Evolutionary conservation across 1,140 invertebrate genomes (phyloP).

Genomic region (Bombyx mori): DNA sequence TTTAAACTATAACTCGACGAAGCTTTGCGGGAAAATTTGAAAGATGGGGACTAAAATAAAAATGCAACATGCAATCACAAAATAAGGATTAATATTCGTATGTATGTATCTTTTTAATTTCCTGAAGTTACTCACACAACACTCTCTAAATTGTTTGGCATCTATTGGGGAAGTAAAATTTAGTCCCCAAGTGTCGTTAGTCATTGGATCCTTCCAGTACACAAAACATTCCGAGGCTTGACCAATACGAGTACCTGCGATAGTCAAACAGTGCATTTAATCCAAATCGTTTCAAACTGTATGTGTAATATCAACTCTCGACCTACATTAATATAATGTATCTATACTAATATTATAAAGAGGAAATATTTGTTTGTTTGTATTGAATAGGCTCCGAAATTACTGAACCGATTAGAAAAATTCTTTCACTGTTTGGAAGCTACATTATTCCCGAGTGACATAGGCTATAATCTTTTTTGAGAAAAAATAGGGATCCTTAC

Average conservation of each 20-base stretch:
- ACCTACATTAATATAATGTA: too few species aligned
- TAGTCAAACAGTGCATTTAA: neutral
- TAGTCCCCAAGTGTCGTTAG: constrained; percentile 98
- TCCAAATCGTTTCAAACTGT: too few species aligned
- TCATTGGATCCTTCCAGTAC: constrained; percentile 97
- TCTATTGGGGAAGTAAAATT: constrained; percentile 98
- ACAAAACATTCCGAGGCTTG: constrained; percentile 98
- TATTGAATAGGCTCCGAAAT: too few species aligned
- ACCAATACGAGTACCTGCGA: constrained; percentile 92
- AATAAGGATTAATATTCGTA: too few species aligned
- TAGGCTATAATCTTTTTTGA: too few species aligned
- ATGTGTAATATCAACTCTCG: too few species aligned
- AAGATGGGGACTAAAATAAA: constrained; percentile 92
- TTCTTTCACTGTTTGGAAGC: too few species aligned
- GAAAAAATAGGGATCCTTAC: too few species aligned
- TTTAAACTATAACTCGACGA: constrained; percentile 96
- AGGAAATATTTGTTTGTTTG: too few species aligned
- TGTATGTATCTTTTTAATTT: constrained; percentile 1
- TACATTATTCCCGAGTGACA: too few species aligned
- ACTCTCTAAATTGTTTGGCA: constrained; percentile 97
- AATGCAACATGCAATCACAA: constrained; percentile 8
- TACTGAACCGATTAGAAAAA: too few species aligned
- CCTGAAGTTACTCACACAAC: constrained; percentile 87
- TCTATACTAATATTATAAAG: too few species aligned
- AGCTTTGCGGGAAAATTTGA: constrained; percentile 97